These are phyloP conservation scores for Forbesichthys papilliferus DNA, from an alignment of 2,113 vertebrate genomes.

Conservation along the genomic window DNA sequence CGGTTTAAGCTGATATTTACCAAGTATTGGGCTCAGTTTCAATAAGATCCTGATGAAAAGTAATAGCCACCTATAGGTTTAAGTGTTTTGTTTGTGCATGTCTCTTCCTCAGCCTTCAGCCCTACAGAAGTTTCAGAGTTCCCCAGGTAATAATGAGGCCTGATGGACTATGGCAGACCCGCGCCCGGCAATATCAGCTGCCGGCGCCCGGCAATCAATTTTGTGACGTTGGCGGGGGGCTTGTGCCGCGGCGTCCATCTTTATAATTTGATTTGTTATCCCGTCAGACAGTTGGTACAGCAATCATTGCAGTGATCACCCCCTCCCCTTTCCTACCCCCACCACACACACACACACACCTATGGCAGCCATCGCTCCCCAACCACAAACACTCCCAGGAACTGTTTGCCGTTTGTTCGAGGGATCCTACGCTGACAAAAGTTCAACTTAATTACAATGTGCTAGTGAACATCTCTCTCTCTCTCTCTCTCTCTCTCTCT, in stretches of 20 bases:
- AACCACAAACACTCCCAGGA: too few relatives aligned
- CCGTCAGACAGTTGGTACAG: slow-evolving; percentile 67
- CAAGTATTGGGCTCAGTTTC: slow-evolving; percentile 21
- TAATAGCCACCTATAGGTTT: neutral
- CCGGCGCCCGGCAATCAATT: slow-evolving; percentile 68
- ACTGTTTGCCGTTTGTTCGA: too few relatives aligned
- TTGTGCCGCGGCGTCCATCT: slow-evolving; percentile 61
- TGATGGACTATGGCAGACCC: slow-evolving; percentile 71
- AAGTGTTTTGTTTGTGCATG: neutral
- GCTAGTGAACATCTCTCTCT: too few relatives aligned
- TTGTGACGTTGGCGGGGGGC: slow-evolving; percentile 42
- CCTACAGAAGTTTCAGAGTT: slow-evolving; percentile 44
- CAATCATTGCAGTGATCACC: slow-evolving; percentile 65
- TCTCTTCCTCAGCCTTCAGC: neutral
- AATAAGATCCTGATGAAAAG: slow-evolving; percentile 1
- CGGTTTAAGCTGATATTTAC: slow-evolving; percentile 29
- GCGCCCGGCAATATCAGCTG: slow-evolving; percentile 57
- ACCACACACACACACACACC: slow-evolving; percentile 27
- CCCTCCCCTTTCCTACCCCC: neutral
- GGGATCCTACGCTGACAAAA: too few relatives aligned
- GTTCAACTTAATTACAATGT: too few relatives aligned
- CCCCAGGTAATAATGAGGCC: slow-evolving; percentile 67
- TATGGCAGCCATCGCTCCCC: too few relatives aligned
- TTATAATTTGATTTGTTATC: slow-evolving; percentile 77
- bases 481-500: too few relatives aligned